Percentiles rank a stretch among this genome's conserved stretches.
Evolutionary conservation across 2,797 vertebrate species (phyloP).

Genomic region (Gymnocypris eckloni): DNA sequence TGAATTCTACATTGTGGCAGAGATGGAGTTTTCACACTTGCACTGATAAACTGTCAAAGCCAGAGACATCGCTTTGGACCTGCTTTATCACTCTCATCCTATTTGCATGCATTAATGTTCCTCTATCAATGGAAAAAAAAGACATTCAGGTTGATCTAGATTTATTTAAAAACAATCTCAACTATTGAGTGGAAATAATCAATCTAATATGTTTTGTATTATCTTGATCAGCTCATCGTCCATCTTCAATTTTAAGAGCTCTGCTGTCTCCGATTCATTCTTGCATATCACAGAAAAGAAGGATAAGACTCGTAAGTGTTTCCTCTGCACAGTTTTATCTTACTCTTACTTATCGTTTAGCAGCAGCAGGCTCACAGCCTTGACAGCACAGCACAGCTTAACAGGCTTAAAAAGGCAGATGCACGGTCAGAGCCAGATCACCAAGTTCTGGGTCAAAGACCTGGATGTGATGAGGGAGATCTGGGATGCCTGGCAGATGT

Average conservation of each 20-base stretch:
- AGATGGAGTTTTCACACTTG: slow-evolving; percentile 26
- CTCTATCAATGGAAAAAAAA: background rate
- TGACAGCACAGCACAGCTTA: slow-evolving; percentile 49
- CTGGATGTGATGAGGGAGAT: slow-evolving; percentile 45
- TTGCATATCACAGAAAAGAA: slow-evolving; percentile 23
- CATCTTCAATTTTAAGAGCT: background rate
- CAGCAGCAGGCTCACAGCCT: slow-evolving; percentile 48
- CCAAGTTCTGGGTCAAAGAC: slow-evolving; percentile 52
- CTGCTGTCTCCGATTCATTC: background rate
- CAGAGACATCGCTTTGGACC: background rate
- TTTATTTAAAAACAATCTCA: background rate
- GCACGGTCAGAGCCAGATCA: slow-evolving; percentile 30
- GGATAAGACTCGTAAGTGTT: slow-evolving; percentile 13
- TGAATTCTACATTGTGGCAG: slow-evolving; percentile 11
- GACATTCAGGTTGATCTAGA: background rate
- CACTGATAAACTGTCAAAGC: slow-evolving; percentile 26
- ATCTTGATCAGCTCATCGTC: slow-evolving; percentile 11
- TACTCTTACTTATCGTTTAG: slow-evolving; percentile 43
- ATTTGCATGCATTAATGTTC: slow-evolving; percentile 15
- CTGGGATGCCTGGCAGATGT: slow-evolving; percentile 41
- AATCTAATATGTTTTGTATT: background rate
- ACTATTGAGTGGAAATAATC: slow-evolving; percentile 15
- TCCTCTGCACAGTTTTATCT: slow-evolving; percentile 22
- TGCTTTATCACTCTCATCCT: background rate
- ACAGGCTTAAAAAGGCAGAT: slow-evolving; percentile 55